Percentiles rank a stretch among this genome's conserved stretches.
These are phyloP conservation scores for Corythucha ciliata DNA, from an alignment of 2,888 invertebrate species.

Conservation along the genomic window DNA sequence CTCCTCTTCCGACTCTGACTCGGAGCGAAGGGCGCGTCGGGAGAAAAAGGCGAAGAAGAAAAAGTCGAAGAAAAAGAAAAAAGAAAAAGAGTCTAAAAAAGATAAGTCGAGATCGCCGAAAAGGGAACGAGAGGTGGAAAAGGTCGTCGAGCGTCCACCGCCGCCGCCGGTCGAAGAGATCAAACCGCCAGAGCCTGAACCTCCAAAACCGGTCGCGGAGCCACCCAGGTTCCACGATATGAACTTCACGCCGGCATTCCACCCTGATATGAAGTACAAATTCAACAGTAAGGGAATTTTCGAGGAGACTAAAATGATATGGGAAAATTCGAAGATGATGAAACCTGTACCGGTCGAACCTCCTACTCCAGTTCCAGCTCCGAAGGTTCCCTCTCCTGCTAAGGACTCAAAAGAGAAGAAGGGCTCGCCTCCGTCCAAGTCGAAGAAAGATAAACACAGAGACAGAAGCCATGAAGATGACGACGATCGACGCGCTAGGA, in stretches of 20 bases:
- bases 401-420: not conserved
- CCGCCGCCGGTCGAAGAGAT: not conserved
- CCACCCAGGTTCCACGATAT: too few relatives aligned
- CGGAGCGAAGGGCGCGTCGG: not conserved
- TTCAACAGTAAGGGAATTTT: not conserved
- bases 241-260: too few relatives aligned
- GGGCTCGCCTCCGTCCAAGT: not conserved
- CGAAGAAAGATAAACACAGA: not conserved
- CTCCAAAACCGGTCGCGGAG: not conserved
- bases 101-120: not conserved
- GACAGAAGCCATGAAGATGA: not conserved
- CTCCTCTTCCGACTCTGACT: not conserved
- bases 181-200: not conserved
- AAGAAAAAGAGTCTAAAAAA: conserved; percentile 19
- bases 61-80: conserved; percentile 23
- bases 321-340: not conserved
- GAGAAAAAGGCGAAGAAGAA: conserved; percentile 10
- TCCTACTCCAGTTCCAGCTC: too few relatives aligned
- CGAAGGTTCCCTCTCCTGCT: too few relatives aligned
- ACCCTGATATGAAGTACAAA: not conserved
- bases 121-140: not conserved
- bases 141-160: not conserved
- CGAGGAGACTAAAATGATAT: not conserved
- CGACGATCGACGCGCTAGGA: not conserved
- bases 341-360: too few relatives aligned